Evolutionary conservation across 2,113 vertebrate genomes (phyloP).

Genomic region (Motacilla alba): DNA sequence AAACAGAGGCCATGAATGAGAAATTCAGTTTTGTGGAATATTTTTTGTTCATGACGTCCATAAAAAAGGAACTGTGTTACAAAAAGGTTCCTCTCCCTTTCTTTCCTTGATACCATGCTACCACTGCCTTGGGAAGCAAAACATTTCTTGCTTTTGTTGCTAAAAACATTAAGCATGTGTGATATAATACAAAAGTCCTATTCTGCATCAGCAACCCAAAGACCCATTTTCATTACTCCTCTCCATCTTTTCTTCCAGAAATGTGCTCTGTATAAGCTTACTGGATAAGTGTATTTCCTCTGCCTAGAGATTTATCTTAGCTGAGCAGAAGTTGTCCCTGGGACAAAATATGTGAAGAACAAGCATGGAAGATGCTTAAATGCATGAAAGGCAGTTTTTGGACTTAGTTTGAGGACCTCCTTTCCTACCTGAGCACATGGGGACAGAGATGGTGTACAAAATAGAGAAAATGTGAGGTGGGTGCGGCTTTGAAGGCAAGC

Average conservation of each 20-base stretch:
- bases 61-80: not conserved
- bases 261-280: not conserved
- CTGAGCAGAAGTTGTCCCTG: not conserved
- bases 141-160: not conserved
- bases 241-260: not conserved
- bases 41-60: not conserved
- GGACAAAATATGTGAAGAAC: not conserved
- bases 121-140: not conserved
- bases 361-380: not conserved
- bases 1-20: slow-evolving; percentile 40
- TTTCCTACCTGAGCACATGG: not conserved
- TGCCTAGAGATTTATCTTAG: not conserved
- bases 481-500: not conserved
- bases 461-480: not conserved
- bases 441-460: not conserved
- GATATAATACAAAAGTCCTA: not conserved
- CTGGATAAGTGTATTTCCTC: not conserved
- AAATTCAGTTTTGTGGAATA: not conserved
- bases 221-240: not conserved
- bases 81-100: not conserved
- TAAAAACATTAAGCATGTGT: not conserved
- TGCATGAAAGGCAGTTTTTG: not conserved
- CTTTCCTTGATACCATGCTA: not conserved
- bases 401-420: not conserved
- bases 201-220: not conserved